phyloP scores from a whole-genome alignment of 2,113 vertebrate species.

The Penelope pileata region DNA sequence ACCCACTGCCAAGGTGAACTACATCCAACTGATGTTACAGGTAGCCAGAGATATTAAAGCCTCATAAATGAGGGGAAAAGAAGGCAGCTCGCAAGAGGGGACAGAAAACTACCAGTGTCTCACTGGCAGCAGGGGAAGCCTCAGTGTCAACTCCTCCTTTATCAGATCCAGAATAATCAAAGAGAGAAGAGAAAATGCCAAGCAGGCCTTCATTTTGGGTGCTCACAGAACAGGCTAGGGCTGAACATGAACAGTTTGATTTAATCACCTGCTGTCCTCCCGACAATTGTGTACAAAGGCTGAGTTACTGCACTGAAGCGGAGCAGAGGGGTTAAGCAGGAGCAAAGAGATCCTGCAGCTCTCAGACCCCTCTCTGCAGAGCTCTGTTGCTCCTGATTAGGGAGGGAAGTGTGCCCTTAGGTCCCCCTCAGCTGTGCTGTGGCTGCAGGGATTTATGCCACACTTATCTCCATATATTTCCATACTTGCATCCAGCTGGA shows the following conservation, averaged over 20 bases:
- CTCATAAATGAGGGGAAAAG: neutral
- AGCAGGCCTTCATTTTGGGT: neutral
- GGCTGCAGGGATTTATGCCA: neutral
- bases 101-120: neutral
- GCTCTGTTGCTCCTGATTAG: neutral
- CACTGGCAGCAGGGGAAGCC: fast-evolving
- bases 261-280: neutral
- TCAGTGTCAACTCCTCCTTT: neutral
- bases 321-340: neutral
- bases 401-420: fast-evolving
- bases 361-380: neutral
- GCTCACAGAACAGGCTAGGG: neutral
- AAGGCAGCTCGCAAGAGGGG: neutral
- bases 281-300: neutral
- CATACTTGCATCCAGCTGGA: neutral
- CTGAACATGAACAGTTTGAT: neutral
- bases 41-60: neutral
- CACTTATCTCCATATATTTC: neutral
- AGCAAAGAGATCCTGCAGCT: neutral
- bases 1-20: neutral
- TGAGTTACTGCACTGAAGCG: neutral
- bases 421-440: neutral
- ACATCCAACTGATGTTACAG: neutral
- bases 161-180: neutral
- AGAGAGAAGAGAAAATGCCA: neutral